Conservation (phyloP, 2,113 vertebrate species). For the Anser brachyrhynchus region DNA sequence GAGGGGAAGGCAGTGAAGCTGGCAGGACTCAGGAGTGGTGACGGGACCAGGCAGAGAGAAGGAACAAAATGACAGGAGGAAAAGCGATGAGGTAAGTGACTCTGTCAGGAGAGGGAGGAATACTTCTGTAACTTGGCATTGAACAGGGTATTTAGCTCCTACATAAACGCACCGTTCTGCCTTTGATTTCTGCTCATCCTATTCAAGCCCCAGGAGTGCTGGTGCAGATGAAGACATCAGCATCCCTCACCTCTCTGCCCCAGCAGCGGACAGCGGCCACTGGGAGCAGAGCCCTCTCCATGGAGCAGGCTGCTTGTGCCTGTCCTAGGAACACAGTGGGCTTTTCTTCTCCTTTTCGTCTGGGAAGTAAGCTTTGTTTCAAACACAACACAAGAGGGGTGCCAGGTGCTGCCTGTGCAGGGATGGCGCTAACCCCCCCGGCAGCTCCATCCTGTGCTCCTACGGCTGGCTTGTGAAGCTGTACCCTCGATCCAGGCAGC, state of each 20-base stretch:
- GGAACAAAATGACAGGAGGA: not conserved
- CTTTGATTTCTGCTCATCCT: not conserved
- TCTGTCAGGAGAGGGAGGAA: not conserved
- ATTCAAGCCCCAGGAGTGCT: not conserved
- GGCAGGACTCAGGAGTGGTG: not conserved
- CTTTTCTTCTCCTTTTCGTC: not conserved
- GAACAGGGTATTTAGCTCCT: not conserved
- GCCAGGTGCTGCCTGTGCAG: not conserved
- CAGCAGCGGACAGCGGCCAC: not conserved
- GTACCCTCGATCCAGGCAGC: not conserved
- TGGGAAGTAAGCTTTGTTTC: not conserved
- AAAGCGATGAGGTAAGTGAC: not conserved
- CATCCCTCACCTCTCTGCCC: not conserved
- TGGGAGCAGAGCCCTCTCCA: not conserved
- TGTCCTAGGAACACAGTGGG: not conserved
- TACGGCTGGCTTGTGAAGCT: not conserved
- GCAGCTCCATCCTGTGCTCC: not conserved
- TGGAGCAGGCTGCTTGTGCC: not conserved
- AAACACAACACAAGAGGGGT: not conserved
- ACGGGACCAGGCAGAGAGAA: not conserved
- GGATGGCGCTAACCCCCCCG: not conserved
- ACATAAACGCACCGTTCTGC: accelerated
- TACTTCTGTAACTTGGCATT: not conserved
- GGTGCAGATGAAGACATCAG: not conserved
- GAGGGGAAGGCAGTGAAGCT: not conserved